Evolutionary conservation across 2,113 vertebrate species (phyloP), one percentile per base, ranked within the genome.

Genomic region (Otocyon megalotis): DNA sequence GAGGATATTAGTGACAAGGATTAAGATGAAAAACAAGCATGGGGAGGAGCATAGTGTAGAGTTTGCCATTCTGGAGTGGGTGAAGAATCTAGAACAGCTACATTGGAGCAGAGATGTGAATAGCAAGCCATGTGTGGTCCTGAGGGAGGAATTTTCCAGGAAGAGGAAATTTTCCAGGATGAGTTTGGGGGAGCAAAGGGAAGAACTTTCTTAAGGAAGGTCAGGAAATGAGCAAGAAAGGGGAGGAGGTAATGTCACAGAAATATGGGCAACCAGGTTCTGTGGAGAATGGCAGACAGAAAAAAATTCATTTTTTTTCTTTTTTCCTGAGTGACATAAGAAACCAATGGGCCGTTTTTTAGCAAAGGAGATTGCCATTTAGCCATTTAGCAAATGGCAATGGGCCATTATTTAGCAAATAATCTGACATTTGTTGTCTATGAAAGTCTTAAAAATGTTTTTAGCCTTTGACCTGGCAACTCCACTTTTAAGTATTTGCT

Each of bases 401-500:
- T 30, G 63, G 58, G 35, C 19, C 24, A 60, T 58, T 76, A 87
- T 69, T 67, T 48, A 90, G 35, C 53, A 85, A 85, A 86, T 22
- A 7, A 53, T 81, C 5, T 95, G 43, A 92, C 12, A 43, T 32
- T 15, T n/a, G 5, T 85, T 72, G 12, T 84, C 5, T 72, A 80
- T 90, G n/a, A 90, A 79, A 84, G 9, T 76, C 43, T 81, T 71
- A 76, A 76, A 88, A 76, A 11, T 92, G 43, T 58, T 24, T 79
- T 88, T 8, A 56, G 2, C 32, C 86, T 93, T 84, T 84, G 76
- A 79, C 63, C 72, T 93, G 84, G n/a, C 28, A 74, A 62, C 37
- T 96, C 65, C 8, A 58, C 10, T 67, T 96, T 69, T 84, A 90
- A 84, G 37, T 32, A 90, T 93, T 88, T 95, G 22, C n/a, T 79